Base-by-base conservation (phyloP, 2,113 vertebrate genomes). In the Azemiops feae region DNA sequence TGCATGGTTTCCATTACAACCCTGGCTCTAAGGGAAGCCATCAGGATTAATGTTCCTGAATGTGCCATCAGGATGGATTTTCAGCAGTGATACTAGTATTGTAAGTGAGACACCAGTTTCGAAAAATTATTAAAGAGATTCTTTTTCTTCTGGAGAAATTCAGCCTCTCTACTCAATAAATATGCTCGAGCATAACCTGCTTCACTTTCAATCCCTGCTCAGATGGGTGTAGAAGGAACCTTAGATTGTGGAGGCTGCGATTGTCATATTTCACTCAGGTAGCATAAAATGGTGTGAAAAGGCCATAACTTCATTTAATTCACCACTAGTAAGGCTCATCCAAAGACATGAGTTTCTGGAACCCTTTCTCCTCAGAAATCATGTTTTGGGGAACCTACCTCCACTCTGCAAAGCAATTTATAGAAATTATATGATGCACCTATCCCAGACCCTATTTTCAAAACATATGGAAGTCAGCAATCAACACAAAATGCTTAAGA, bases 401-500 rank as follows among this genome's bases (percentile, higher is more conserved):
- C 55, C 94, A 74, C 94, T 20, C 87, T 23, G 50, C 47, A 92
- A 95, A 34, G 89, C 50, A 74, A 53, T 85, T 89, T 91, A 20
- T 25, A 8, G 0, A 27, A 57, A n/a, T 45, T 64, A 52, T 50
- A 23, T 2, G 0, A 58, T 95, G 94, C 91, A 85, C 74, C 89
- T 25, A 20, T 88, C 12, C 50, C 30, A 52, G 50, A 54, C n/a
- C 22, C 45, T 93, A 89, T n/a, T 89, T 95, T 85, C 74, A 96
- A 94, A 95, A 64, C 54, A 50, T 1, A 0, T 58, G 50, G 92
- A 93, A 94, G 93, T 34, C 57, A 50, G 93, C 87, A 47, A 89
- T 2, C 60, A 90, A 57, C 39, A 92, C 50, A 89, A 95, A 95
- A 90, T 94, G 55, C 89, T 85, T 89, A 69, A 93, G 91, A 91